Base-by-base conservation (phyloP, 2,888 invertebrate species). In the Aplocera efformata region DNA sequence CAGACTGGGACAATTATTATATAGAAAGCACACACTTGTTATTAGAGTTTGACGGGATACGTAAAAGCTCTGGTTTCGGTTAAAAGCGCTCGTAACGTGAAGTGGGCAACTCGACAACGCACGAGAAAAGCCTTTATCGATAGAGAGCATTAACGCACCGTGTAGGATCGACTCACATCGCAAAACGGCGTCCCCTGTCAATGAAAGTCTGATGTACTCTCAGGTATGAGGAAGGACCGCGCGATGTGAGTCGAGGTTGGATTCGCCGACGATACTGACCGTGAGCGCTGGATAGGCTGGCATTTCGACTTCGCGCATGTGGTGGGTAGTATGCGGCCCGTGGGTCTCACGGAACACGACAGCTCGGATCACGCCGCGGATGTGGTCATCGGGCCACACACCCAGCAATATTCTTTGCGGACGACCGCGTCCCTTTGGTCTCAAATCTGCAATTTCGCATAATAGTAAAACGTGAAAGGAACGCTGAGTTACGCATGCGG, bases 321-420 rank as follows among this genome's bases (percentile, higher is more conserved):
- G 93, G 72, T 93, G 93, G 39, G 96, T 44, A 92, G 79, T 92
- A 92, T 90, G 91, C 30, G 89, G 79, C 31, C 90, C 82, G 73
- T 90, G 90, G 7, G 94, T 93, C 86, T 97, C 97, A 63, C 96
- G 91, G 90, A 97, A 97, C 45, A 97, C 97, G 36, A 97, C 96
- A 42, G 96, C 95, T 66, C 96, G 92, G 68, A 97, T 96, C 38
- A 97, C 97, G 50, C 96, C 96, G 71, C 96, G 93, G 77, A 97
- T 96, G 82, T 96, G 96, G 74, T 96, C 96, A 80, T 97, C 96
- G 6, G 97, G 96, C 97, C 97, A 97, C 48, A 96, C 94, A 49
- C 97, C 97, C 56, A 97, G 88, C 57, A 97, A 89, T 74, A 97
- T 97, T 72, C 97, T 91, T 76, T 97, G 97, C 11, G 97, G 97